Evolutionary conservation across 2,888 invertebrate species (phyloP), one percentile per base, ranked within the genome.

Genomic region (Eupeodes luniger): DNA sequence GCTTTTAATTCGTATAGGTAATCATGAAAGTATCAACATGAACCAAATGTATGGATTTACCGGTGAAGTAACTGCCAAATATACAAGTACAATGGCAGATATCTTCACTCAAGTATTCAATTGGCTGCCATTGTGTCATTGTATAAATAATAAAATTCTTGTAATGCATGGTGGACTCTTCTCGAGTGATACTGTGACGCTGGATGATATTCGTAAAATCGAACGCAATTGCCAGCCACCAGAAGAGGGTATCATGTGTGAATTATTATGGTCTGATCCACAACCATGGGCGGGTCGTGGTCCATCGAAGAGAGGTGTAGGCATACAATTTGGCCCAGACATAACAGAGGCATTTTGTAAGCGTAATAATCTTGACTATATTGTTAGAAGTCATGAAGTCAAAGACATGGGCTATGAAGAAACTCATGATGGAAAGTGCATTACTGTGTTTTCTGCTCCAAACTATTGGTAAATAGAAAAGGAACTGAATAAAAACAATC

Each of bases 31-130:
- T 91, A 95, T 97, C 64, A 98, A 97, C 85, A 99, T 99, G 99
- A 99, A 99, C 94, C 98, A 98, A 94, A 99, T 99, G 98, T 99
- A 99, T 94, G 99, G 99, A 1, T 99, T 99, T 94, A 98, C 98
- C 89, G 99, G 99, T 1, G 99, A 99, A 94, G 99, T 99, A 0
- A 98, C 98, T 91, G 96, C 98, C 7, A 99, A 99, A 94, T 99
- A 99, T 94, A 97, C 97, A 1, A 95, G 96, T 27, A 97, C 98
- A 93, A 99, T 99, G 99, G 97, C 98, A 0, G 98, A 99, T 90
- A 95, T 99, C 67, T 99, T 99, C 94, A 99, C 99, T 1, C 99
- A 99, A 94, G 98, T 99, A 27, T 99, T 99, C 94, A 99, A 99
- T 94, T 98, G 98, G 97, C 94, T 99, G 90, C 99, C 99, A 0